These are phyloP conservation scores for Himalopsyche phryganea DNA, from an alignment of 1,140 invertebrate genomes.

Conservation along the genomic window DNA sequence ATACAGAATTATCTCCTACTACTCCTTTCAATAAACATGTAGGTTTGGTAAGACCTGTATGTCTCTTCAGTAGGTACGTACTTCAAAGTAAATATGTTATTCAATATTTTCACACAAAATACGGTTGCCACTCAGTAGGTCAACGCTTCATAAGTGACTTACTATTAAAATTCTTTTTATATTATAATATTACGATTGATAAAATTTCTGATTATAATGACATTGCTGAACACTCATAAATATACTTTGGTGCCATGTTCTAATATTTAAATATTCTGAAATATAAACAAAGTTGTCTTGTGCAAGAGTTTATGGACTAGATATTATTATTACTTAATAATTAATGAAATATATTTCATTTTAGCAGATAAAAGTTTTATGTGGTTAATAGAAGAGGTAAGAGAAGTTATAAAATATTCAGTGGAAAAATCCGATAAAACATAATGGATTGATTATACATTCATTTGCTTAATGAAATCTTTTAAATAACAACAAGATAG, in stretches of 20 bases:
- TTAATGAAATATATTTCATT: slow-evolving; percentile 10
- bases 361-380: slow-evolving; percentile 18
- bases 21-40: no score
- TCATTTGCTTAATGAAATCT: slow-evolving; percentile 24
- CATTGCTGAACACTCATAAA: slow-evolving; percentile 5
- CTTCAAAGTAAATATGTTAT: no score
- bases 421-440: slow-evolving; percentile 26
- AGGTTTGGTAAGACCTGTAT: no score
- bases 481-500: slow-evolving; percentile 32
- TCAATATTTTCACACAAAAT: no score
- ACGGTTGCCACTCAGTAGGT: no score
- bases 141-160: no score
- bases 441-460: slow-evolving; percentile 25
- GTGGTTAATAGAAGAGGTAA: slow-evolving; percentile 4
- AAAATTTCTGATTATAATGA: slow-evolving; percentile 19
- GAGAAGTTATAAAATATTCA: slow-evolving; percentile 28
- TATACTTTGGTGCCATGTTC: slow-evolving; percentile 5
- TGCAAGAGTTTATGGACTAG: slow-evolving; percentile 32
- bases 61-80: no score
- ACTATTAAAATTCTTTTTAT: no score
- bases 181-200: slow-evolving; percentile 23
- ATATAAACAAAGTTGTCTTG: slow-evolving; percentile 25
- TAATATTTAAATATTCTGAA: not conserved
- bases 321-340: slow-evolving; percentile 18
- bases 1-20: no score